phyloP scores from a whole-genome alignment of 2,113 vertebrate species.

The Corythoichthys intestinalis region DNA sequence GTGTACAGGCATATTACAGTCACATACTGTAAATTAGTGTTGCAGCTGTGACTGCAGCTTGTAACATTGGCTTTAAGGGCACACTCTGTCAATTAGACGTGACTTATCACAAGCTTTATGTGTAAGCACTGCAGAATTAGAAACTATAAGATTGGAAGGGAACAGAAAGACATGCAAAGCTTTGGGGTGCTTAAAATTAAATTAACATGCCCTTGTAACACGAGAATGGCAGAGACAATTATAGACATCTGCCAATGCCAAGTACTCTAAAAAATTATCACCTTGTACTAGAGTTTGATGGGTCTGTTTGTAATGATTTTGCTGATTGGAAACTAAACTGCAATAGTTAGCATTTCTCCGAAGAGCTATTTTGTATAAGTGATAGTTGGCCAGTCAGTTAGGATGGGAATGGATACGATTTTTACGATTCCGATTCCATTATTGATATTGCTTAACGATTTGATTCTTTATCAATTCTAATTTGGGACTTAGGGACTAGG shows the following conservation, averaged over 20 bases:
- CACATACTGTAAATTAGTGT: constrained; percentile 18
- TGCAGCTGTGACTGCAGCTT: constrained; percentile 42
- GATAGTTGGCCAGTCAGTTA: neutral
- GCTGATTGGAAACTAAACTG: constrained; percentile 24
- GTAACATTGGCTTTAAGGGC: constrained; percentile 52
- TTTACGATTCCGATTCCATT: too few species aligned
- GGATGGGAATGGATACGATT: too few species aligned
- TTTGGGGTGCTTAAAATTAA: constrained; percentile 7
- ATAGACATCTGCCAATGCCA: neutral
- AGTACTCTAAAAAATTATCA: neutral
- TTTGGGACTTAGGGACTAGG: too few species aligned
- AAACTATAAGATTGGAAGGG: constrained; percentile 19
- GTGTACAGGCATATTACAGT: constrained; percentile 14
- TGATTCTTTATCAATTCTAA: too few species aligned
- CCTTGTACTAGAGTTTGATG: neutral
- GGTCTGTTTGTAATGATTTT: constrained; percentile 15
- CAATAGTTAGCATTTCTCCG: constrained; percentile 2
- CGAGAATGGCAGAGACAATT: neutral
- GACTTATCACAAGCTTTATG: constrained; percentile 56
- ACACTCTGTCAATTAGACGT: constrained; percentile 60
- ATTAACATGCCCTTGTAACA: neutral
- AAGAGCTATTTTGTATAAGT: neutral
- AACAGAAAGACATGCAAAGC: constrained; percentile 13
- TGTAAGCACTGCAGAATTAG: constrained; percentile 35
- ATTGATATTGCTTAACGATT: too few species aligned